phyloP scores from a whole-genome alignment of 2,113 vertebrate genomes.

The Toxostoma redivivum region DNA sequence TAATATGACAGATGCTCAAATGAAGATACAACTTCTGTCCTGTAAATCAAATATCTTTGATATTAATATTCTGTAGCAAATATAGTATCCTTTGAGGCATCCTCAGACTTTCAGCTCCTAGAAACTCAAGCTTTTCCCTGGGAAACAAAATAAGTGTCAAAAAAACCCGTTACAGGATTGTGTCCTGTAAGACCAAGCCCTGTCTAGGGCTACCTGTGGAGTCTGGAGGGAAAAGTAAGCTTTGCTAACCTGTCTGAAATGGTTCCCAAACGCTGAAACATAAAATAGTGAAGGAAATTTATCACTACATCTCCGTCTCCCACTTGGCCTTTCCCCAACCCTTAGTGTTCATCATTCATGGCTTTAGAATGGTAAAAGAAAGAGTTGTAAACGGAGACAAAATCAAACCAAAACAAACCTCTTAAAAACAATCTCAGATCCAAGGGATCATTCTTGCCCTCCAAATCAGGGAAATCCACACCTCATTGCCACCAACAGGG shows the following conservation, averaged over 20 bases:
- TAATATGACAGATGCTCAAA: not conserved
- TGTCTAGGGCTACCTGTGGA: not conserved
- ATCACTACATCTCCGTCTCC: not conserved
- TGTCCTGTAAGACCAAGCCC: not conserved
- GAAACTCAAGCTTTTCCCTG: not conserved
- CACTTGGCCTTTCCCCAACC: not conserved
- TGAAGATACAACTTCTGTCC: not conserved
- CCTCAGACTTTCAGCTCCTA: not conserved
- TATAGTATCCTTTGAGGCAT: not conserved
- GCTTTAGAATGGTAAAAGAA: not conserved
- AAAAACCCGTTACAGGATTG: not conserved
- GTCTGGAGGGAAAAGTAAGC: not conserved
- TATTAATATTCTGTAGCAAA: not conserved
- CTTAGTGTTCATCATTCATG: not conserved
- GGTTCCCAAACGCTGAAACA: not conserved
- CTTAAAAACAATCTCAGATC: not conserved
- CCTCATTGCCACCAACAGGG: not conserved
- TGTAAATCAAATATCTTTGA: not conserved
- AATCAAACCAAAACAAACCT: not conserved
- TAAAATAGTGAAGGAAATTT: not conserved
- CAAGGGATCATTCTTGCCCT: not conserved
- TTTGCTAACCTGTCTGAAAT: not conserved
- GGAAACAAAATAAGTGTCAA: not conserved
- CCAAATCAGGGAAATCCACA: slow-evolving; percentile 2
- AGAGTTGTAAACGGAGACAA: not conserved